Evolutionary conservation across 2,113 vertebrate species (phyloP).

Genomic region (Saguinus midas): DNA sequence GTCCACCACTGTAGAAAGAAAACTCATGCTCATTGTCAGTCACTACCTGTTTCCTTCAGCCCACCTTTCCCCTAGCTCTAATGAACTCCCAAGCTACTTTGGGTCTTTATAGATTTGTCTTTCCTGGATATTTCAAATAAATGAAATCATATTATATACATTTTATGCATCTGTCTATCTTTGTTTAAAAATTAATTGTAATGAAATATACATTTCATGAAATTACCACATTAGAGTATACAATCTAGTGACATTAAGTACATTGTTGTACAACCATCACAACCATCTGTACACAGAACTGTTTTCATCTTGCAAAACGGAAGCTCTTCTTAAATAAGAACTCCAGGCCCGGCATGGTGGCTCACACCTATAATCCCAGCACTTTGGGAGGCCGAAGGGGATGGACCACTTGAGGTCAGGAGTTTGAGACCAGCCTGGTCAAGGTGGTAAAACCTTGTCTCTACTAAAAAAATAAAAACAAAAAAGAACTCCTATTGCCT

Average conservation of each 20-base stretch:
- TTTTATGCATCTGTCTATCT: background rate
- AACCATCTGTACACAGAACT: background rate
- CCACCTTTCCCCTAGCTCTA: too few species aligned
- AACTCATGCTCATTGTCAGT: background rate
- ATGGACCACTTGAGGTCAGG: too few species aligned
- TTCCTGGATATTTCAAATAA: too few species aligned
- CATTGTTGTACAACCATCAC: background rate
- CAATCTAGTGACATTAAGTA: background rate
- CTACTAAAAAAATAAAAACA: too few species aligned
- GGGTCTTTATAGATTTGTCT: background rate
- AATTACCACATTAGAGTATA: background rate
- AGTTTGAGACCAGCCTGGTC: too few species aligned
- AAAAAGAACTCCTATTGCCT: too few species aligned
- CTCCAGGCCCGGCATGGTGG: too few species aligned
- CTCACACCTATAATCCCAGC: too few species aligned
- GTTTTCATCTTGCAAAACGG: background rate
- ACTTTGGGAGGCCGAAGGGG: too few species aligned
- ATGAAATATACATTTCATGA: too few species aligned
- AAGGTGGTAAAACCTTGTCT: too few species aligned
- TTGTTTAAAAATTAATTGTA: background rate
- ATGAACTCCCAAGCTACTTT: too few species aligned
- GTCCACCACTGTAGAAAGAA: background rate
- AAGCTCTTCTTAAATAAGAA: background rate
- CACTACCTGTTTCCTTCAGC: fast-evolving
- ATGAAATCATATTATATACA: background rate